phyloP scores from a whole-genome alignment of 2,888 invertebrate species.

The Plemyria rubiginata region DNA sequence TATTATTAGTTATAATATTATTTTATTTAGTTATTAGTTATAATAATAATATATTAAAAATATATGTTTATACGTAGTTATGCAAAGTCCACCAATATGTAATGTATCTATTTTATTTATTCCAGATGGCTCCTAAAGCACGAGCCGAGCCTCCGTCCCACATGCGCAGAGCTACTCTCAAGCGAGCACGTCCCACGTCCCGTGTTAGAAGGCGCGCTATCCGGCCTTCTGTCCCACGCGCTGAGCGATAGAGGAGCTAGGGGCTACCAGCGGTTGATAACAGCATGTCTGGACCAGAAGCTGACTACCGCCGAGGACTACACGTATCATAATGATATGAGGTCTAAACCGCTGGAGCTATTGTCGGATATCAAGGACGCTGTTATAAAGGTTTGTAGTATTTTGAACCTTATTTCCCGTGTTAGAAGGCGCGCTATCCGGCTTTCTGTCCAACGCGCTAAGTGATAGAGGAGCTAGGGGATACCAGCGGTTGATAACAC shows the following conservation, averaged over 20 bases:
- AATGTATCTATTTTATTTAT: no score
- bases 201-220: constrained; percentile 93
- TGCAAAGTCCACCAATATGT: no score
- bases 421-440: constrained; percentile 94
- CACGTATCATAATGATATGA: constrained; percentile 88
- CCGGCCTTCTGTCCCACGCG: constrained; percentile 92
- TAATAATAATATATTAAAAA: no score
- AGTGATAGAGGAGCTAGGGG: constrained; percentile 86
- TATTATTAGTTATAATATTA: no score
- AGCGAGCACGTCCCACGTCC: constrained; percentile 94
- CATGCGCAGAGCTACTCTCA: constrained; percentile 92
- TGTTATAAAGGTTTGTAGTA: constrained; percentile 58
- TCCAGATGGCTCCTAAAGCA: constrained; percentile 91
- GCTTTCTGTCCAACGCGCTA: constrained; percentile 92
- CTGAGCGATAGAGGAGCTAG: constrained; percentile 88
- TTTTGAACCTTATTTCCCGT: constrained; percentile 82
- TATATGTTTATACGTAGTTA: no score
- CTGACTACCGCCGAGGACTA: constrained; percentile 89
- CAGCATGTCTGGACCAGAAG: constrained; percentile 77
- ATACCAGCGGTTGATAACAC: constrained; percentile 63
- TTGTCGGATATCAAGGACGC: constrained; percentile 57
- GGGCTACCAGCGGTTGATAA: constrained; percentile 63
- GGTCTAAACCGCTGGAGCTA: constrained; percentile 49
- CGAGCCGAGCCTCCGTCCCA: constrained; percentile 92
- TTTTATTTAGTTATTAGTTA: no score